Evolutionary conservation across 2,797 vertebrate genomes (phyloP).

Genomic region (Anolis apletophallus): DNA sequence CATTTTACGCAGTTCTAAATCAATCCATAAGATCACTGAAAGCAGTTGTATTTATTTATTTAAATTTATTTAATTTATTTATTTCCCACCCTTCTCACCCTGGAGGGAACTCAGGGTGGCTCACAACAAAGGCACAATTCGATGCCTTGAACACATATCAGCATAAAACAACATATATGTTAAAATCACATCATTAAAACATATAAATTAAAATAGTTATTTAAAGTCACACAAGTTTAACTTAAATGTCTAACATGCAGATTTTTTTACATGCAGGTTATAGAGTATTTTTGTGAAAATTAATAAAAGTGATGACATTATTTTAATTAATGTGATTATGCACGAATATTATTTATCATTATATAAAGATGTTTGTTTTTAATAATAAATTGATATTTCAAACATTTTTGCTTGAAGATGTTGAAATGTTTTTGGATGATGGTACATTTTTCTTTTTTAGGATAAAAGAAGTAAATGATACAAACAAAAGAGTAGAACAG

Average conservation of each 20-base stretch:
- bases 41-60: background rate
- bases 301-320: background rate
- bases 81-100: no score
- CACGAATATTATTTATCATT: background rate
- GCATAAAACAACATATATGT: no score
- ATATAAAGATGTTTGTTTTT: background rate
- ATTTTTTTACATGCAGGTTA: background rate
- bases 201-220: no score
- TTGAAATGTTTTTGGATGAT: slow-evolving; percentile 62
- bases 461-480: slow-evolving; percentile 96
- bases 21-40: background rate
- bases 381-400: slow-evolving; percentile 14
- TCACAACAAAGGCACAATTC: no score
- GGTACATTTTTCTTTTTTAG: slow-evolving; percentile 78
- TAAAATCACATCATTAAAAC: no score
- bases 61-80: no score
- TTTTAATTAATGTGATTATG: background rate
- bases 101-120: no score
- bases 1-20: background rate
- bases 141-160: no score
- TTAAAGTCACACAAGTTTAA: background rate
- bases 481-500: slow-evolving; percentile 96
- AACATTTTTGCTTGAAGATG: slow-evolving; percentile 17
- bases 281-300: background rate
- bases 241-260: background rate